phyloP scores from a whole-genome alignment of 2,113 vertebrate species.

The Lucifuga dentata region DNA sequence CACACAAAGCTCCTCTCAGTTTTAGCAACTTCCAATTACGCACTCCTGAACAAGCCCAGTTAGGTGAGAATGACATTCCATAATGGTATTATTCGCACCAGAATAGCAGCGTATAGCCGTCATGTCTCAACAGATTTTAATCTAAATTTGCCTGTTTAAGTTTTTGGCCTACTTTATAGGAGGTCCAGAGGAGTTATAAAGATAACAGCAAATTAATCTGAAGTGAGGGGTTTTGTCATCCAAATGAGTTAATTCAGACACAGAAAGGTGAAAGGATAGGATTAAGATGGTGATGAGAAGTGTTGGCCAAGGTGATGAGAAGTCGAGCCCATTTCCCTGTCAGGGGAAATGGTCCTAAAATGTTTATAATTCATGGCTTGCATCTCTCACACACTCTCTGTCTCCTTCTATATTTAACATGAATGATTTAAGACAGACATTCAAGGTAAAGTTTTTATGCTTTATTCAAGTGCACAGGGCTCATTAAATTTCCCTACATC shows the following conservation, averaged over 20 bases:
- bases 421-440: neutral
- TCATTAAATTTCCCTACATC: neutral
- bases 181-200: conserved; percentile 72
- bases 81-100: conserved; percentile 45
- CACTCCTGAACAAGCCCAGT: conserved; percentile 44
- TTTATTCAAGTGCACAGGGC: neutral
- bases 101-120: conserved; percentile 47
- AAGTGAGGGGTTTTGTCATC: conserved; percentile 28
- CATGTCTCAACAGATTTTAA: conserved; percentile 23
- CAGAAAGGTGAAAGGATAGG: conserved; percentile 25
- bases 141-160: conserved; percentile 43
- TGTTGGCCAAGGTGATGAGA: conserved; percentile 11
- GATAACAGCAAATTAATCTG: conserved; percentile 62
- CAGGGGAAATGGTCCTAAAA: conserved; percentile 5
- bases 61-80: conserved; percentile 58
- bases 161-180: conserved; percentile 62
- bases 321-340: too few relatives aligned
- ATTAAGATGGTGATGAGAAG: conserved; percentile 23
- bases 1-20: conserved; percentile 27
- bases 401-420: neutral
- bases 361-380: conserved; percentile 7
- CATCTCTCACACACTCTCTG: neutral
- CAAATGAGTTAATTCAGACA: conserved; percentile 41
- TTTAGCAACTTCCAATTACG: conserved; percentile 63
- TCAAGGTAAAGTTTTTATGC: neutral